Percentiles rank a stretch among this genome's conserved stretches.
phyloP scores from a whole-genome alignment of 2,888 invertebrate species.

The Oscheius onirici region DNA sequence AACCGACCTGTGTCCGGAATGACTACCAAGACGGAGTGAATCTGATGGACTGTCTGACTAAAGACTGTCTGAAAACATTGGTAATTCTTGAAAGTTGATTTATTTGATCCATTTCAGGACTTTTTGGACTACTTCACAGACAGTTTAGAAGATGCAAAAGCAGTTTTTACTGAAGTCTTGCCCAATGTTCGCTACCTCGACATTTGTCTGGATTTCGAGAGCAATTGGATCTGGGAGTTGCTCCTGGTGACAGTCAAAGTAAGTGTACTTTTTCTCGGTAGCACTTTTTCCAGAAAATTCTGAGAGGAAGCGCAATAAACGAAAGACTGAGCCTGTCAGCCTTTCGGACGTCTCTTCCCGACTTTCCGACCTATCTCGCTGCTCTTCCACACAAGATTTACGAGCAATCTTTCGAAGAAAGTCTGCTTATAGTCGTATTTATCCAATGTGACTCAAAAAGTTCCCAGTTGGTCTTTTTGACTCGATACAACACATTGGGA shows the following conservation, averaged over 20 bases:
- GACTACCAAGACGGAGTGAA: neutral
- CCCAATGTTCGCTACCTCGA: constrained; percentile 12
- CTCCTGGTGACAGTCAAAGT: neutral
- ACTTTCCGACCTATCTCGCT: neutral
- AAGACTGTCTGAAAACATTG: neutral
- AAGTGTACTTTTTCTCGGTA: neutral
- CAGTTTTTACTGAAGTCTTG: neutral
- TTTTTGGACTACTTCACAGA: constrained; percentile 3
- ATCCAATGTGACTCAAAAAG: neutral
- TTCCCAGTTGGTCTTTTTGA: neutral
- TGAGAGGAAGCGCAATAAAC: neutral
- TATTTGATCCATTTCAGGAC: neutral
- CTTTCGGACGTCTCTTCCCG: neutral
- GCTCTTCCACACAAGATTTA: neutral
- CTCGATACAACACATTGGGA: neutral
- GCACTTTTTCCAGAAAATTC: constrained; percentile 1
- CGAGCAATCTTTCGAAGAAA: neutral
- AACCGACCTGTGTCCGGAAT: neutral
- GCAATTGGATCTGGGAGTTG: neutral
- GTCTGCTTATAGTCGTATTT: neutral
- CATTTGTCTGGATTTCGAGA: constrained; percentile 2
- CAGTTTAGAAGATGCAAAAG: neutral
- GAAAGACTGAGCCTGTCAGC: neutral
- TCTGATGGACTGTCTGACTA: neutral
- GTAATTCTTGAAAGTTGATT: neutral